Conservation (phyloP, 2,888 invertebrate species). For the Chaetoderma sp. region DNA sequence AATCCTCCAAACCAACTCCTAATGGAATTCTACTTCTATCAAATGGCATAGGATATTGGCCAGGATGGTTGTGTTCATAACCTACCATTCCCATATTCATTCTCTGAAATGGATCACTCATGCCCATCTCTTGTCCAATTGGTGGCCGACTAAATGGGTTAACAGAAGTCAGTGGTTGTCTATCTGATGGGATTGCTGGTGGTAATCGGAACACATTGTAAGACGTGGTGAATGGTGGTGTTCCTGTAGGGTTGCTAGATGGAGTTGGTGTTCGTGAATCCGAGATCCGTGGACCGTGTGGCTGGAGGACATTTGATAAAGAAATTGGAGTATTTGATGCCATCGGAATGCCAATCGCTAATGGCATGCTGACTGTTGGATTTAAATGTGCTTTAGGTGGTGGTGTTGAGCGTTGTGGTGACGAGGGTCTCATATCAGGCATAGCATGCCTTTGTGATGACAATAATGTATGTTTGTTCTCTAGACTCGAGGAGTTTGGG, state of each 20-base stretch:
- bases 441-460: conserved; percentile 74
- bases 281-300: conserved; percentile 40
- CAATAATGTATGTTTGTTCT: conserved; percentile 71
- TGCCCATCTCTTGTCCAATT: conserved; percentile 79
- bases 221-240: conserved; percentile 43
- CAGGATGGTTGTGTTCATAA: conserved; percentile 36
- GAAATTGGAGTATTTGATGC: no score
- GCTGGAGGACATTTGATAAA: conserved; percentile 73
- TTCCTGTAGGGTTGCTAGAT: conserved; percentile 16
- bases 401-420: no score
- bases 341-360: no score
- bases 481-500: conserved; percentile 75
- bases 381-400: no score
- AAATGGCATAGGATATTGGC: conserved; percentile 35
- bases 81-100: conserved; percentile 31
- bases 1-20: conserved; percentile 52
- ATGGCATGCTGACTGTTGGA: no score
- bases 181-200: conserved; percentile 58
- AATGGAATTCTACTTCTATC: conserved; percentile 25
- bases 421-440: no score
- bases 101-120: conserved; percentile 63
- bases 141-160: conserved; percentile 81
- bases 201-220: conserved; percentile 50
- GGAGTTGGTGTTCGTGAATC: conserved; percentile 38
- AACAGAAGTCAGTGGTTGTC: conserved; percentile 56